Evolutionary conservation across 1,140 invertebrate species (phyloP), one percentile per base, ranked within the genome.

Genomic region (Musca domestica): DNA sequence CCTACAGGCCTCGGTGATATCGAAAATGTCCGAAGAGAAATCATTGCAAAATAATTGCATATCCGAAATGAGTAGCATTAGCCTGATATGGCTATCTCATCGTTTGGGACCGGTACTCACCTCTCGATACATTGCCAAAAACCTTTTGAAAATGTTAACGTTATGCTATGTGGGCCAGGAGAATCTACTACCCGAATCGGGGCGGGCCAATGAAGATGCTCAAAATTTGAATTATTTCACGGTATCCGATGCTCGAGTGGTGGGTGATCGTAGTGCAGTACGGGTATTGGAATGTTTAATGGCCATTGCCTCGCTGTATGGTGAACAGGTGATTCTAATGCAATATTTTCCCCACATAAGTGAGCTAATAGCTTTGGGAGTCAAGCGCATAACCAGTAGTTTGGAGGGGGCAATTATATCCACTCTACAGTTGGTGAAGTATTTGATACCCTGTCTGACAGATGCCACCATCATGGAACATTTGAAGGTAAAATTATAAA

Each of bases 291-390:
- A 95, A 71, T 96, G 94, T 78, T 86, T 99, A 4, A 88, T 89
- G 68, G 89, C 91, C 72, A 94, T 98, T 73, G 91, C 78, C 1
- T 90, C 88, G 70, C 84, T 98, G 69, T 98, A 97, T 83, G 96
- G 95, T 52, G 95, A 98, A 78, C 92, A 96, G 74, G 89, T 98
- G 54, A 92, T 99, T 71, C 85, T 98, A 41, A 83, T 95, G 41
- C 97, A 99, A 83, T 99, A 98, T 81, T 86, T 99, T 64, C 93
- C 95, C 1, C 94, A 97, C 78, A 92, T 95, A 81, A 89, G 90
- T 14, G 95, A 98, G 74, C 76, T 94, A 17, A 88, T 93, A 64
- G 86, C 87, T 5, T 84, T 91, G 2, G 93, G 91, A 70, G 89
- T 91, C 65, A 86, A 88, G 58, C 90, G 92, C 70, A 78, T 97